Percentiles rank a stretch among this genome's conserved stretches.
Evolutionary conservation across 2,797 vertebrate genomes (phyloP).

Genomic region (Leptodactylus fallax): DNA sequence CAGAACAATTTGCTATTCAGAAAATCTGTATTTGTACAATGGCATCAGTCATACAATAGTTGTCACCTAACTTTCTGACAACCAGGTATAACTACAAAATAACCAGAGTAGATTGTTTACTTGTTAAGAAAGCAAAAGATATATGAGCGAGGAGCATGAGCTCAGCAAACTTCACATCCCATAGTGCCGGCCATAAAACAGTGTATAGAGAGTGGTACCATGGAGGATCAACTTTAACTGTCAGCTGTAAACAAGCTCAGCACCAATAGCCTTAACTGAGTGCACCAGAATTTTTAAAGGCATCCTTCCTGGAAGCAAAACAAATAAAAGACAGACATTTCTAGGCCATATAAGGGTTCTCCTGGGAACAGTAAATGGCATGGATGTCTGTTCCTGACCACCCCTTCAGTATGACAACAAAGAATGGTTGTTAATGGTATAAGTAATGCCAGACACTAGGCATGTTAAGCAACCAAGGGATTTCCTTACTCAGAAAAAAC

Average conservation of each 20-base stretch:
- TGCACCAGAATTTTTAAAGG: not conserved
- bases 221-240: not conserved
- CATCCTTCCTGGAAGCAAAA: not conserved
- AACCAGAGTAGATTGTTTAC: not conserved
- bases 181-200: not conserved
- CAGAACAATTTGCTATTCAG: not conserved
- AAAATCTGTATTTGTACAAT: not conserved
- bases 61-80: not conserved
- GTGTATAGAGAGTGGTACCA: not conserved
- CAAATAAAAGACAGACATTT: not conserved
- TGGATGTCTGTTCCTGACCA: not conserved
- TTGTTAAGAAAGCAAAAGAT: not conserved
- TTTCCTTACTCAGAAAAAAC: not conserved
- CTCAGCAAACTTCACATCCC: not conserved
- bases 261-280: not conserved
- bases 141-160: not conserved
- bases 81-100: not conserved
- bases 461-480: not conserved
- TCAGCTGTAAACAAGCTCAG: not conserved
- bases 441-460: not conserved
- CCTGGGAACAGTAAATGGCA: slow-evolving; percentile 2
- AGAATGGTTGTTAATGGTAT: not conserved
- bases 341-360: not conserved
- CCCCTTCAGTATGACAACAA: not conserved
- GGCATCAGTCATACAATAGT: not conserved